phyloP scores from a whole-genome alignment of 2,888 invertebrate genomes.

The Caenorhabditis sp. region DNA sequence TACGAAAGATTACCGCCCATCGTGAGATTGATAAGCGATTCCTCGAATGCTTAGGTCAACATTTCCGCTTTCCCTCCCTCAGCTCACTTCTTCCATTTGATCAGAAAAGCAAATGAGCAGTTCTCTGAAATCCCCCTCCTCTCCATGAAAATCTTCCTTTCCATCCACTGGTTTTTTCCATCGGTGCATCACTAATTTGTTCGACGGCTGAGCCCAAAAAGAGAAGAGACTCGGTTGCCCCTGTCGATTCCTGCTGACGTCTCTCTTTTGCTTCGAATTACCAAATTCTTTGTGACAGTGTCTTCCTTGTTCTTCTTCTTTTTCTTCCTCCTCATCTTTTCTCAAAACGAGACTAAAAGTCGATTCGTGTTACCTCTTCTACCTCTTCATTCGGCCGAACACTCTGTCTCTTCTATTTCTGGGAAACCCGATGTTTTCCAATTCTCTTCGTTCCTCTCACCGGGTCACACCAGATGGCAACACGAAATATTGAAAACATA shows the following conservation, averaged over 20 bases:
- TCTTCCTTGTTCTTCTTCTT: too few species aligned
- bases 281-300: neutral
- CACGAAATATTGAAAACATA: slow-evolving; percentile 18
- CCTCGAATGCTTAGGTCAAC: slow-evolving; percentile 30
- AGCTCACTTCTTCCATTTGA: too few species aligned
- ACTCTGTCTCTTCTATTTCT: slow-evolving; percentile 4
- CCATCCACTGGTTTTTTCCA: neutral
- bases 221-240: slow-evolving; percentile 9
- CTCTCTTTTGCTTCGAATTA: slow-evolving; percentile 1
- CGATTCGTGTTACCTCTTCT: too few species aligned
- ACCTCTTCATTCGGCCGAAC: neutral
- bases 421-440: slow-evolving; percentile 1
- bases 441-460: neutral
- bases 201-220: slow-evolving; percentile 4
- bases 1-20: neutral
- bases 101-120: too few species aligned
- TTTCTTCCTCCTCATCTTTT: neutral
- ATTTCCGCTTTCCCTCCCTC: slow-evolving; percentile 10
- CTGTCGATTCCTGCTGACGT: slow-evolving; percentile 2
- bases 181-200: slow-evolving; percentile 43
- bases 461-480: neutral
- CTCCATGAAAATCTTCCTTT: too few species aligned
- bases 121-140: slow-evolving; percentile 41
- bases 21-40: slow-evolving; percentile 34
- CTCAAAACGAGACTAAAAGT: neutral